These are phyloP conservation scores for Glyphotaelius pellucidus DNA, from an alignment of 2,888 invertebrate species.

Conservation along the genomic window DNA sequence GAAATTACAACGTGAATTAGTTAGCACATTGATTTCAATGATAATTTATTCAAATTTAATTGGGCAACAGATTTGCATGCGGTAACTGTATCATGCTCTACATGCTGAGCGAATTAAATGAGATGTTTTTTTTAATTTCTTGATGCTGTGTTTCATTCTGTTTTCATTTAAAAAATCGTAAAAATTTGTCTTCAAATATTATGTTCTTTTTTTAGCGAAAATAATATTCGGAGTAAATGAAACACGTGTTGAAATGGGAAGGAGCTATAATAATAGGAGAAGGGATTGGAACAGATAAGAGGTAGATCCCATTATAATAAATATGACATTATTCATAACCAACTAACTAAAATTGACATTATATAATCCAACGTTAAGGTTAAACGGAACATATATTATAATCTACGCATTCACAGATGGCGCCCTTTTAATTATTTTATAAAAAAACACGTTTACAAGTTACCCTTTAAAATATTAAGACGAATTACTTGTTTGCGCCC, in stretches of 20 bases:
- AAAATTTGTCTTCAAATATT: not conserved
- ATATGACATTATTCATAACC: not conserved
- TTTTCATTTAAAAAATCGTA: not conserved
- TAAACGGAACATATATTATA: no score
- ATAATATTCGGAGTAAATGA: not conserved
- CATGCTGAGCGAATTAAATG: not conserved
- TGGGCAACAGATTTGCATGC: not conserved
- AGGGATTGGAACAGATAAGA: not conserved
- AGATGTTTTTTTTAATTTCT: not conserved
- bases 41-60: not conserved
- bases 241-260: not conserved
- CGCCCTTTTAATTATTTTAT: no score
- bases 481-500: no score
- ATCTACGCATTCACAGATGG: no score
- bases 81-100: not conserved
- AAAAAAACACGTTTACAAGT: no score
- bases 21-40: not conserved
- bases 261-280: not conserved
- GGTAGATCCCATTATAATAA: not conserved
- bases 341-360: no score
- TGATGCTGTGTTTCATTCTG: not conserved
- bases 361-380: no score
- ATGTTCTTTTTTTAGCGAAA: not conserved
- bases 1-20: not conserved
- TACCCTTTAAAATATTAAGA: no score